These are phyloP conservation scores for Pedicia rivosa DNA, from an alignment of 2,888 invertebrate genomes.

Conservation along the genomic window DNA sequence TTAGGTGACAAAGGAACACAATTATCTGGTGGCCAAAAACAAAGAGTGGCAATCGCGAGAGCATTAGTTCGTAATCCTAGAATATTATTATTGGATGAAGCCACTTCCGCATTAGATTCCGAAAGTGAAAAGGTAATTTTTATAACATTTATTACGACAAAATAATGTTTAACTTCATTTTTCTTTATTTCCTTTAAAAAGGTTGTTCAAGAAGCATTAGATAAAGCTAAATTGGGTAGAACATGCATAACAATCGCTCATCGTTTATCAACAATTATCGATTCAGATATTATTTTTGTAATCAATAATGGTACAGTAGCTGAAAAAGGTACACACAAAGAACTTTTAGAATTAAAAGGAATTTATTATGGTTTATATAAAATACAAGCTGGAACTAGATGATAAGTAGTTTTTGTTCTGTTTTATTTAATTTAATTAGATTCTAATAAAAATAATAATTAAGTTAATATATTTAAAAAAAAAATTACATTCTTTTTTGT, in stretches of 20 bases:
- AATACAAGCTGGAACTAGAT: slow-evolving; percentile 16
- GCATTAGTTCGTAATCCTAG: slow-evolving; percentile 46
- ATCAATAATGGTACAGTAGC: slow-evolving; percentile 51
- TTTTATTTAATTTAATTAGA: too few species aligned
- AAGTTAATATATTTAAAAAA: too few species aligned
- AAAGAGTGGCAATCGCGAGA: slow-evolving; percentile 55
- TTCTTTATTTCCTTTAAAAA: too few species aligned
- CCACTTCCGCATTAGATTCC: slow-evolving; percentile 54
- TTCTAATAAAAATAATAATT: too few species aligned
- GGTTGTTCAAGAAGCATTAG: slow-evolving; percentile 62
- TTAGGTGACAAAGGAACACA: slow-evolving; percentile 54
- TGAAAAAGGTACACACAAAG: slow-evolving; percentile 54
- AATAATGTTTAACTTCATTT: too few species aligned
- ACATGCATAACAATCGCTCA: slow-evolving; percentile 71
- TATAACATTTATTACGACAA: too few species aligned
- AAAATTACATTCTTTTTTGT: too few species aligned
- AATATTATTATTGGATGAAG: slow-evolving; percentile 48
- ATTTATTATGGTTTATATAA: slow-evolving; percentile 38
- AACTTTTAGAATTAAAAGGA: slow-evolving; percentile 43
- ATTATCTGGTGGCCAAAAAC: slow-evolving; percentile 60
- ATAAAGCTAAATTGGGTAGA: slow-evolving; percentile 53
- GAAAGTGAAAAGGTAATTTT: slow-evolving; percentile 22
- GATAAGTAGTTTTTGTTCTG: too few species aligned
- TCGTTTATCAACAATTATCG: slow-evolving; percentile 57
- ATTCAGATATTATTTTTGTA: slow-evolving; percentile 64